Evolutionary conservation across 2,113 vertebrate genomes (phyloP).

Genomic region (Acinonyx jubatus): DNA sequence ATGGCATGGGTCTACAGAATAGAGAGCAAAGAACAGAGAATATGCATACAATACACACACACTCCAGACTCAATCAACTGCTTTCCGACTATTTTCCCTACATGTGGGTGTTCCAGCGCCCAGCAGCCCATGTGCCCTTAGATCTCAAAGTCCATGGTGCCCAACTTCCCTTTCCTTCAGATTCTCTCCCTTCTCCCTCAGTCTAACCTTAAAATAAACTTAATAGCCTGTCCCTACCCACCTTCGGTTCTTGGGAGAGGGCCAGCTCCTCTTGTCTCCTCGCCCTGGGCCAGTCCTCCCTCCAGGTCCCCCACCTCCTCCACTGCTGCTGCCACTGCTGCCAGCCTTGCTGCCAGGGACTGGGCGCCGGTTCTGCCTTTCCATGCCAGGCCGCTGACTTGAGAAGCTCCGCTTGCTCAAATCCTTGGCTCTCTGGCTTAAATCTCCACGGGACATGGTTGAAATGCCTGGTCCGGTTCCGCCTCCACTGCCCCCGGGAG

Average conservation of each 20-base stretch:
- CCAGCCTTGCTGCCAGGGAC: conserved; percentile 84
- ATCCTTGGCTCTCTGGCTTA: conserved; percentile 83
- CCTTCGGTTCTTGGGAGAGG: conserved; percentile 95
- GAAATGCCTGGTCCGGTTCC: conserved; percentile 63
- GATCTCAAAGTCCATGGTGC: not conserved
- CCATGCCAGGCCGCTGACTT: conserved; percentile 94
- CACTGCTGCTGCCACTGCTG: conserved; percentile 46
- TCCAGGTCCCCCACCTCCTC: conserved; percentile 78
- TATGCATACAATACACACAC: fast-evolving
- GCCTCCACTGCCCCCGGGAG: conserved; percentile 78
- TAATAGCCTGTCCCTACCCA: conserved; percentile 63
- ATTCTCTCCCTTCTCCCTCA: no score
- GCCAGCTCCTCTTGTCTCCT: conserved; percentile 91
- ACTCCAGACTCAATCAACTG: fast-evolving
- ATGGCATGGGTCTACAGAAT: fast-evolving
- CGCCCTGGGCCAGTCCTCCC: conserved; percentile 73
- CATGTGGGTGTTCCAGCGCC: fast-evolving
- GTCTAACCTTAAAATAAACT: not conserved
- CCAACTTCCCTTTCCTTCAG: fast-evolving
- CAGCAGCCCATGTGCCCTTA: not conserved
- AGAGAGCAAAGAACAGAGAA: not conserved
- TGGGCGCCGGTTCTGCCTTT: conserved; percentile 92
- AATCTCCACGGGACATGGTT: conserved; percentile 79
- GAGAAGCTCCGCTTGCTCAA: conserved; percentile 93
- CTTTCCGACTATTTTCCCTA: no score